These are phyloP conservation scores for Mystacides longicornis DNA, from an alignment of 2,888 invertebrate species.

Conservation along the genomic window DNA sequence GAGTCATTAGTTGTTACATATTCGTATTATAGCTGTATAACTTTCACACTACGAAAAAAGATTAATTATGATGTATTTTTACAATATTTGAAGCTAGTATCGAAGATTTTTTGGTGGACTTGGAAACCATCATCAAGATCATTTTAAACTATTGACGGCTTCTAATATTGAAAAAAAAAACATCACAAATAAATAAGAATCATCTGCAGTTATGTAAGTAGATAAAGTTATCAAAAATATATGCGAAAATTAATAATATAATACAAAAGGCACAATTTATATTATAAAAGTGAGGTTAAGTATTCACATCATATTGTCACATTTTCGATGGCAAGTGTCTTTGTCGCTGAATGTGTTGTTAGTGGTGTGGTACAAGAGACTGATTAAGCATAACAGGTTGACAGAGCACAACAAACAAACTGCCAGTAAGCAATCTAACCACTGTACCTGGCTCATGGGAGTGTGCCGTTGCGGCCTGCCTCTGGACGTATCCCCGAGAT, in stretches of 20 bases:
- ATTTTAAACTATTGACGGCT: too few relatives aligned
- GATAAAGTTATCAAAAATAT: neutral
- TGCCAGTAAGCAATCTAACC: conserved; percentile 63
- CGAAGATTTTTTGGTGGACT: too few relatives aligned
- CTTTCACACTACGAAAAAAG: too few relatives aligned
- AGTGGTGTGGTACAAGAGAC: conserved; percentile 48
- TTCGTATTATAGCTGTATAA: too few relatives aligned
- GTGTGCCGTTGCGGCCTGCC: conserved; percentile 26
- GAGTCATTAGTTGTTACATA: too few relatives aligned
- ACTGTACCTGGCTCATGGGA: conserved; percentile 75
- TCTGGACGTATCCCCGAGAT: conserved; percentile 33
- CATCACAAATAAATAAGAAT: too few relatives aligned
- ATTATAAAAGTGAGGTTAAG: neutral
- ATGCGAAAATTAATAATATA: conserved; percentile 4
- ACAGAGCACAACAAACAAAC: conserved; percentile 58
- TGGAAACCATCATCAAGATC: too few relatives aligned
- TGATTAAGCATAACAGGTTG: conserved; percentile 57
- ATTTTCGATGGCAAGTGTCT: conserved; percentile 20
- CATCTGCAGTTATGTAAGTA: too few relatives aligned
- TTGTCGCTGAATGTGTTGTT: conserved; percentile 21
- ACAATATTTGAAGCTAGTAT: too few relatives aligned
- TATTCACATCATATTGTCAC: conserved; percentile 12
- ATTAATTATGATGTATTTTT: too few relatives aligned
- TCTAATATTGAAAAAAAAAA: too few relatives aligned
- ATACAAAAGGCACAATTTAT: conserved; percentile 2